Evolutionary conservation across 1,140 invertebrate species (phyloP).

Genomic region (Scylla paramamosain): DNA sequence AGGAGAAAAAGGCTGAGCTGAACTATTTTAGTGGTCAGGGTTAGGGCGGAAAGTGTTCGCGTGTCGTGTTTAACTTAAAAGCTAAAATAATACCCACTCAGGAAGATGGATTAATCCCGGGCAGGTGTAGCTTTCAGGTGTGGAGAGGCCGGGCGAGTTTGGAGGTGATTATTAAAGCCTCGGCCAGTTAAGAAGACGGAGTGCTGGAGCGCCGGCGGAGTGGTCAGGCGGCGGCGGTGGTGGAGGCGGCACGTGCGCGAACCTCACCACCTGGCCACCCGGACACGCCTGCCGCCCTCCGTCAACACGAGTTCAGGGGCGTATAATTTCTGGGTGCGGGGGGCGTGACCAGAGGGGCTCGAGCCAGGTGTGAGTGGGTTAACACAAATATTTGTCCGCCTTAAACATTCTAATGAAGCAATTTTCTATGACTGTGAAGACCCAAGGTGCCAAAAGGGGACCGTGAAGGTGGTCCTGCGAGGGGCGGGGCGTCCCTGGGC

Average conservation of each 20-base stretch:
- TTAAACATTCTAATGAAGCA: constrained; percentile 24
- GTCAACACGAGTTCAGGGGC: neutral
- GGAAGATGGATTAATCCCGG: neutral
- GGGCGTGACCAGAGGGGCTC: neutral
- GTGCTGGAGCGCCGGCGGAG: neutral
- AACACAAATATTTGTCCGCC: neutral
- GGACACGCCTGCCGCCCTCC: constrained; percentile 15
- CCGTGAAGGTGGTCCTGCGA: neutral
- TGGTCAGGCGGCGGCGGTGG: neutral
- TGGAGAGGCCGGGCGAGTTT: neutral
- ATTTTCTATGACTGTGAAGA: constrained; percentile 2
- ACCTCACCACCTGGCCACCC: neutral
- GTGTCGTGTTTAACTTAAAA: neutral
- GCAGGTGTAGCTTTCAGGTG: neutral
- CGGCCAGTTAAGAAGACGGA: neutral
- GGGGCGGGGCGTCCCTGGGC: neutral
- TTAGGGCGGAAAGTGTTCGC: neutral
- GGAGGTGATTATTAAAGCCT: neutral
- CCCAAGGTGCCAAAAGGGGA: neutral
- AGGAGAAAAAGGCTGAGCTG: too few relatives aligned
- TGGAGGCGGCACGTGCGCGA: neutral
- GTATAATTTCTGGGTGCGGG: constrained; percentile 11
- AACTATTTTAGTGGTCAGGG: too few relatives aligned
- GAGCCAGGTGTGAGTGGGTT: constrained; percentile 10
- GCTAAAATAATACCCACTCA: neutral